phyloP scores from a whole-genome alignment of 2,888 invertebrate genomes.

The Melinaea menophilus region DNA sequence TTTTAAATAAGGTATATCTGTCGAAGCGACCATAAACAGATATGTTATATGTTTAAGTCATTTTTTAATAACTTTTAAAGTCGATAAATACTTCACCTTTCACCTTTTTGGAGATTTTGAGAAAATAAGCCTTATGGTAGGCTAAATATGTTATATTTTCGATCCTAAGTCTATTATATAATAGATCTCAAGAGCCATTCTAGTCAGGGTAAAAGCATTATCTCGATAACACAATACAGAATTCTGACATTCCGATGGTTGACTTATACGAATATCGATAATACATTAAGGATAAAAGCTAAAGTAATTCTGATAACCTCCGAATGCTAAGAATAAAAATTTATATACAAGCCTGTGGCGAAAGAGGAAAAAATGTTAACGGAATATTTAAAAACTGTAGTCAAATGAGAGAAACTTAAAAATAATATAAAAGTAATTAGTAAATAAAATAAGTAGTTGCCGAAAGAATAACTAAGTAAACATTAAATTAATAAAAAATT shows the following conservation, averaged over 20 bases:
- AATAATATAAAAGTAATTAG: conserved; percentile 14
- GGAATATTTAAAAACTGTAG: conserved; percentile 56
- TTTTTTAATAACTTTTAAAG: too few species aligned
- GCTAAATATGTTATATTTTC: too few species aligned
- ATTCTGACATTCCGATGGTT: conserved; percentile 34
- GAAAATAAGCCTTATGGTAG: too few species aligned
- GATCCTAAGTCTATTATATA: too few species aligned
- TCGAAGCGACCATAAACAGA: too few species aligned
- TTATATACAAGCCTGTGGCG: conserved; percentile 51
- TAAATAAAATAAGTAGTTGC: too few species aligned
- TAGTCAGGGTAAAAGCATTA: conserved; percentile 19
- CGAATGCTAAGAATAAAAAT: conserved; percentile 67
- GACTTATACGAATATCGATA: conserved; percentile 42
- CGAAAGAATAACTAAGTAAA: too few species aligned
- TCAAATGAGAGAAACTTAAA: conserved; percentile 53
- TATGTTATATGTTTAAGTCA: too few species aligned
- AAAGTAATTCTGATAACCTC: conserved; percentile 56
- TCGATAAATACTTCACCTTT: too few species aligned
- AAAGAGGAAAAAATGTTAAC: conserved; percentile 53
- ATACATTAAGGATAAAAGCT: conserved; percentile 51
- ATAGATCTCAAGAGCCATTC: background rate
- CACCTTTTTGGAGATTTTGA: too few species aligned
- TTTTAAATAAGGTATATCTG: too few species aligned
- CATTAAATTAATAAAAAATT: too few species aligned
- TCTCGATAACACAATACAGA: conserved; percentile 28